Percentiles rank a stretch among this genome's conserved stretches.
phyloP scores from a whole-genome alignment of 2,888 invertebrate genomes.

The Keiferia lycopersicella region DNA sequence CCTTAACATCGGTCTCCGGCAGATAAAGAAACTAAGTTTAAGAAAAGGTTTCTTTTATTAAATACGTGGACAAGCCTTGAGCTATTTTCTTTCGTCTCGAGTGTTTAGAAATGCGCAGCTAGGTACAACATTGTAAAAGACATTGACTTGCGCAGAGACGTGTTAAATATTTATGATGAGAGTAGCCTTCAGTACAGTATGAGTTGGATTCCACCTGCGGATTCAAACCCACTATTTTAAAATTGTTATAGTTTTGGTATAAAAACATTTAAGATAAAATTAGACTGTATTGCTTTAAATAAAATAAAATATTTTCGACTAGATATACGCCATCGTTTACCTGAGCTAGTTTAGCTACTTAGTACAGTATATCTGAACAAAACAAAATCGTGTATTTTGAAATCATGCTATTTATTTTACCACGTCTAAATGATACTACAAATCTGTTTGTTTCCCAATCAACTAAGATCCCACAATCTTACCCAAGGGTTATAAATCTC shows the following conservation, averaged over 20 bases:
- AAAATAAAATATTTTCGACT: too few relatives aligned
- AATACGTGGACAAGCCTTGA: not conserved
- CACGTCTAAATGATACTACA: not conserved
- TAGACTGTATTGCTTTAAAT: too few relatives aligned
- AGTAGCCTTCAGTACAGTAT: not conserved
- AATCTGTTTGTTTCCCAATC: not conserved
- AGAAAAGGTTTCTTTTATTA: not conserved
- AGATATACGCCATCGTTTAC: too few relatives aligned
- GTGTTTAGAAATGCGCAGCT: constrained; percentile 4
- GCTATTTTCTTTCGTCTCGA: constrained; percentile 1
- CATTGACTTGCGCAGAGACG: not conserved
- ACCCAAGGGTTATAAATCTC: constrained; percentile 21
- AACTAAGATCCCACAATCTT: constrained; percentile 7
- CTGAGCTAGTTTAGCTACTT: not conserved
- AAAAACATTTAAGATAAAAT: too few relatives aligned
- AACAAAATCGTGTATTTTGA: too few relatives aligned
- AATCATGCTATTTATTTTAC: too few relatives aligned
- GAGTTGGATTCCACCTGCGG: too few relatives aligned
- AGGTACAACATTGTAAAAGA: constrained; percentile 6
- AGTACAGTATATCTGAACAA: too few relatives aligned
- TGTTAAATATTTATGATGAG: constrained; percentile 7
- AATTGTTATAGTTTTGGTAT: not conserved
- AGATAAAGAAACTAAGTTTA: too few relatives aligned
- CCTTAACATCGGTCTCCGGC: too few relatives aligned
- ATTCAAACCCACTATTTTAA: not conserved